A percentile compares a stretch with the other conserved stretches of the same genome.
Evolutionary conservation across 2,113 vertebrate species (phyloP).

Genomic region (Hippopotamus amphibius): DNA sequence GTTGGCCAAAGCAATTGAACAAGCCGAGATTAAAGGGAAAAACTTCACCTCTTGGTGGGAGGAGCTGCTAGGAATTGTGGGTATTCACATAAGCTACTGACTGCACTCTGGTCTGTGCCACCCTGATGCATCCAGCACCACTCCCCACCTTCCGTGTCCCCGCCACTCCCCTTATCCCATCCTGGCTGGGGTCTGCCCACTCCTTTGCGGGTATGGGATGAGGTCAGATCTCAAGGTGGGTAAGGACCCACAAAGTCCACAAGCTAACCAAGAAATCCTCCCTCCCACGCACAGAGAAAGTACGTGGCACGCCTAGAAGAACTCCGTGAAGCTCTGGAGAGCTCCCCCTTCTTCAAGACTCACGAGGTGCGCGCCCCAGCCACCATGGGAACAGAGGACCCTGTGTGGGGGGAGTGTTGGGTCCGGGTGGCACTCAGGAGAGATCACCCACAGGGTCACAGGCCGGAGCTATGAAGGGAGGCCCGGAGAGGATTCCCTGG

Average conservation of each 20-base stretch:
- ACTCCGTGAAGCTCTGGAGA: constrained; percentile 89
- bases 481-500: background rate
- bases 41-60: background rate
- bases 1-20: background rate
- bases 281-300: constrained; percentile 83
- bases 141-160: rapidly evolving
- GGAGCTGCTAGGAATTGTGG: background rate
- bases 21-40: background rate
- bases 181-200: background rate
- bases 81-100: background rate
- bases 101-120: background rate
- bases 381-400: background rate
- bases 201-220: background rate
- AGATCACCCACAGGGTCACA: background rate
- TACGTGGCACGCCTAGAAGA: constrained; percentile 90
- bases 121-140: background rate
- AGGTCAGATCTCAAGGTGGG: background rate
- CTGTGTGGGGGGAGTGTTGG: background rate
- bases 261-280: constrained; percentile 10
- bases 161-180: background rate
- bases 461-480: background rate
- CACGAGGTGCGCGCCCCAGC: constrained; percentile 89
- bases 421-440: background rate
- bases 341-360: constrained; percentile 91
- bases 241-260: background rate